Evolutionary conservation across 2,797 vertebrate genomes (phyloP).

Genomic region (Trematomus bernacchii): DNA sequence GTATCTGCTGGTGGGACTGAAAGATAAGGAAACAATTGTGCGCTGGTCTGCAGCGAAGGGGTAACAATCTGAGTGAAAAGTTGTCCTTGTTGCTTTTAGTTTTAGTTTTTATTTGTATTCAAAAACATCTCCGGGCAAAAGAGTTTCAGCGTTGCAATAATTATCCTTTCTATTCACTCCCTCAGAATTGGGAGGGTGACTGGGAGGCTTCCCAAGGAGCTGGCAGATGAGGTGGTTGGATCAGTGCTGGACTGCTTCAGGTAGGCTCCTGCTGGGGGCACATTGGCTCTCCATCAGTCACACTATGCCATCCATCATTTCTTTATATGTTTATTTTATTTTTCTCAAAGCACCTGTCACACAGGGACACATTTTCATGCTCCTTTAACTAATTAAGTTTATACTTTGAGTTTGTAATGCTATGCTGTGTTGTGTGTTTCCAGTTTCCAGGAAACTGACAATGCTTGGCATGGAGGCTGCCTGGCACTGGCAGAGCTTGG

Average conservation of each 20-base stretch:
- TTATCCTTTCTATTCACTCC: constrained; percentile 12
- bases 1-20: constrained; percentile 92
- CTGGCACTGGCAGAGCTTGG: constrained; percentile 96
- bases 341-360: background rate
- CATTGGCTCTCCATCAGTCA: constrained; percentile 12
- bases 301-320: background rate
- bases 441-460: constrained; percentile 96
- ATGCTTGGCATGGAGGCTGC: constrained; percentile 96
- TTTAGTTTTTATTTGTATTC: constrained; percentile 18
- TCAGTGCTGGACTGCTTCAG: constrained; percentile 96
- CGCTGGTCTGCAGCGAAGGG: constrained; percentile 99
- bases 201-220: constrained; percentile 93
- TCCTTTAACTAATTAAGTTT: background rate
- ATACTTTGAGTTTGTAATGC: constrained; percentile 22
- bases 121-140: constrained; percentile 5
- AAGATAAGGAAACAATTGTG: constrained; percentile 97
- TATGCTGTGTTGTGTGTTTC: constrained; percentile 25
- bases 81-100: constrained; percentile 37
- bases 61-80: constrained; percentile 74
- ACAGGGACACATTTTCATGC: background rate
- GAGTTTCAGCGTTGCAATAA: constrained; percentile 6
- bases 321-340: background rate
- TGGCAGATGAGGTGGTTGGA: constrained; percentile 96
- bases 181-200: constrained; percentile 94
- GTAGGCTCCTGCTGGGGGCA: constrained; percentile 73